phyloP scores from a whole-genome alignment of 2,113 vertebrate genomes.

The Sterna hirundo region DNA sequence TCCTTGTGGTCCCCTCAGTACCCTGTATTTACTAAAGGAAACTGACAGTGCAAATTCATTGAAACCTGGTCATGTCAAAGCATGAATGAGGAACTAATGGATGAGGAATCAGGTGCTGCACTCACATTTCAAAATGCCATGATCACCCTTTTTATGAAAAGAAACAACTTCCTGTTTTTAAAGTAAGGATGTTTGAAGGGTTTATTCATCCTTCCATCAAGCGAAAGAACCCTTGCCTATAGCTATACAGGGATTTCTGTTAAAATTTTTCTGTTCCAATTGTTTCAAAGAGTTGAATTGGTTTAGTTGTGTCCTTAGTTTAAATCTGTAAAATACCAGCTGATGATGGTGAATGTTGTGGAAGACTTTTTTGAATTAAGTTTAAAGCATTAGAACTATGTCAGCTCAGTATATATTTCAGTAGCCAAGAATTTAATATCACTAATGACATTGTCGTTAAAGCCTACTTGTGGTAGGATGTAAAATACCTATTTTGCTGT shows the following conservation, averaged over 20 bases:
- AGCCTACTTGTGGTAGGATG: not conserved
- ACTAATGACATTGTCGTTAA: not conserved
- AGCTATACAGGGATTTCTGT: not conserved
- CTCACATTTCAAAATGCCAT: not conserved
- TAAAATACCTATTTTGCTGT: not conserved
- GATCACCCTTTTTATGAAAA: not conserved
- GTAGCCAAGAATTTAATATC: not conserved
- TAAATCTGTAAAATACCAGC: not conserved
- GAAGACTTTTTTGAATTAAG: not conserved
- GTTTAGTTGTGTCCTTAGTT: not conserved
- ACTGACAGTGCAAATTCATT: not conserved
- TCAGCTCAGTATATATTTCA: not conserved
- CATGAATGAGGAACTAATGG: not conserved
- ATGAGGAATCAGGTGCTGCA: not conserved
- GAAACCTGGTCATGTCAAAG: not conserved
- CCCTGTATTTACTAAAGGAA: not conserved
- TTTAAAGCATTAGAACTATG: not conserved
- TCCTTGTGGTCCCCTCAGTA: not conserved
- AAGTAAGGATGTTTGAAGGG: not conserved
- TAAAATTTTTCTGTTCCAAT: not conserved
- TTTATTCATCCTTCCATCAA: not conserved
- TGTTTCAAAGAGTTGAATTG: not conserved
- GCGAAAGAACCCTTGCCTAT: not conserved
- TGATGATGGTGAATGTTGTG: not conserved
- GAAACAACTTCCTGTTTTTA: not conserved